These are phyloP conservation scores for Cassiopea xamachana DNA, from an alignment of 30 jellyfish, hydroid and myxozoan genomes.

Conservation along the genomic window DNA sequence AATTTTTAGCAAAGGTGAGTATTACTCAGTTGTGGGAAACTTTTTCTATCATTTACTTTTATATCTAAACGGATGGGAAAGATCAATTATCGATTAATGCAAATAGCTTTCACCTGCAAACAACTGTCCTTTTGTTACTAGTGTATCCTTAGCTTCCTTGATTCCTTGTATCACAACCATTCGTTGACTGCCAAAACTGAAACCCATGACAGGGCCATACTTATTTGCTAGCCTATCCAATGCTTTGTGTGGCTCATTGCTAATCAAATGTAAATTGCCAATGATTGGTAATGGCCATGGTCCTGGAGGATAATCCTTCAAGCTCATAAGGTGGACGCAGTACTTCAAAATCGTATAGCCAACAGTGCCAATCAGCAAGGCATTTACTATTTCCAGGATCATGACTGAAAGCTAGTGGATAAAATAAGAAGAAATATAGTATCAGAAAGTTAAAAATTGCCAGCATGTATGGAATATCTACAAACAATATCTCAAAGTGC, in stretches of 20 bases:
- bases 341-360: conserved; percentile 9
- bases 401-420: not conserved
- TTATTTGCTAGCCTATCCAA: conserved; percentile 8
- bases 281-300: conserved; percentile 88
- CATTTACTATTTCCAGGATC: not conserved
- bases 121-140: conserved; percentile 29
- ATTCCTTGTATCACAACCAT: conserved; percentile 40
- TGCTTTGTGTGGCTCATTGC: conserved; percentile 33
- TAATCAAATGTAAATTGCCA: conserved; percentile 82
- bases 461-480: too few species aligned
- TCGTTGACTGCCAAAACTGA: conserved; percentile 52
- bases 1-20: too few species aligned
- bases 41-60: too few species aligned
- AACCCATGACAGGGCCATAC: conserved; percentile 53
- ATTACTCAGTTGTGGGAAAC: too few species aligned
- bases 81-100: too few species aligned
- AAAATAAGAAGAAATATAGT: too few species aligned
- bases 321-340: conserved; percentile 24
- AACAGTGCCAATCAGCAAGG: not conserved
- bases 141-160: conserved; percentile 47
- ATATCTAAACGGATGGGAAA: too few species aligned
- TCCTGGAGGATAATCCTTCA: conserved; percentile 87
- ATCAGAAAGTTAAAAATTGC: too few species aligned
- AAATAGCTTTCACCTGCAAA: conserved; percentile 12
- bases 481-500: too few species aligned